These are phyloP conservation scores for Rhyzopertha dominica DNA, from an alignment of 1,140 invertebrate genomes.

Conservation along the genomic window DNA sequence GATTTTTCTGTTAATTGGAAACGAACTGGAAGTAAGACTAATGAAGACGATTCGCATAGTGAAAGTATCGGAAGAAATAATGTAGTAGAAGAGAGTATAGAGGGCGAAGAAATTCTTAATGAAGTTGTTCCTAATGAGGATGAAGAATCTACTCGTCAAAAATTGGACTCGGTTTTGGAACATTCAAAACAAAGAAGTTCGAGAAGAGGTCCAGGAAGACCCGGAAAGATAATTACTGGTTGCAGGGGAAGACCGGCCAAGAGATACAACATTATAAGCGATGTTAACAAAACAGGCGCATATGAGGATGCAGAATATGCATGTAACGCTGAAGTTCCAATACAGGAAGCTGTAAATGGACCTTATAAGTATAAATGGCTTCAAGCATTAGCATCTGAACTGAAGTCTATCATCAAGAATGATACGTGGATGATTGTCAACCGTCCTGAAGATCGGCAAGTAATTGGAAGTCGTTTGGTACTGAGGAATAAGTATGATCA, in stretches of 20 bases:
- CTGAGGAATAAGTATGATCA: slow-evolving; percentile 29
- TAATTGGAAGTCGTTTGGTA: slow-evolving; percentile 29
- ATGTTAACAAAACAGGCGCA: background rate
- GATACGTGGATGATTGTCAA: slow-evolving; percentile 17
- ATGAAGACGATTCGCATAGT: background rate
- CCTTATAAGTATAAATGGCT: slow-evolving; percentile 15
- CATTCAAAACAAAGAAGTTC: slow-evolving; percentile 23
- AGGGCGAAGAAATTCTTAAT: background rate
- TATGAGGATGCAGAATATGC: slow-evolving; percentile 1
- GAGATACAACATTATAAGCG: background rate
- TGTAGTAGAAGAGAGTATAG: background rate
- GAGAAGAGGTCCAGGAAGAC: slow-evolving; percentile 5
- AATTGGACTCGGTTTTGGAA: slow-evolving; percentile 30
- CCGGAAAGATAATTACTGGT: slow-evolving; percentile 2
- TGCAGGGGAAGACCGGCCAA: slow-evolving; percentile 2
- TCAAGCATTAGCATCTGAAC: slow-evolving; percentile 15
- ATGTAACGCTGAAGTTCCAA: slow-evolving; percentile 14
- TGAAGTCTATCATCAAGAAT: slow-evolving; percentile 22
- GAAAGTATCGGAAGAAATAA: background rate
- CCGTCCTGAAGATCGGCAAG: slow-evolving; percentile 22
- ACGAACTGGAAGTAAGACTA: too few relatives aligned
- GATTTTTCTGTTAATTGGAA: too few relatives aligned
- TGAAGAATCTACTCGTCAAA: slow-evolving; percentile 17
- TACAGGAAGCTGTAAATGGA: slow-evolving; percentile 15
- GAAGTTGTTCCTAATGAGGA: background rate